These are phyloP conservation scores for Meteorus cinctellus DNA, from an alignment of 2,888 invertebrate species.

Conservation along the genomic window DNA sequence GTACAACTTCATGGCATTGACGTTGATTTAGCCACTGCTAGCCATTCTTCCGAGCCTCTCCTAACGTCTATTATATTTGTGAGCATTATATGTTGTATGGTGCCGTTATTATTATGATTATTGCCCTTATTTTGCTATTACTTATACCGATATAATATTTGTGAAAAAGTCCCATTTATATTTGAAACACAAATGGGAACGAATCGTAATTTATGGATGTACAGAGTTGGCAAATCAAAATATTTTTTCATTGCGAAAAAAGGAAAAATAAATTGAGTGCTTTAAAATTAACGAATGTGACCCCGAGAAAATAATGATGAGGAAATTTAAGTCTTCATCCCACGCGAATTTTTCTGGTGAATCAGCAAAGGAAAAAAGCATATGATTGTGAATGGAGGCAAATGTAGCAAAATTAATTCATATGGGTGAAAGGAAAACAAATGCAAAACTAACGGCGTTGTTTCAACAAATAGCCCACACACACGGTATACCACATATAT, in stretches of 20 bases:
- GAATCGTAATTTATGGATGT: too few species aligned
- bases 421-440: conserved; percentile 19
- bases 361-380: background rate
- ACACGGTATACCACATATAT: conserved; percentile 18
- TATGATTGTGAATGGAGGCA: background rate
- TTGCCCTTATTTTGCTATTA: background rate
- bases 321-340: background rate
- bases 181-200: too few species aligned
- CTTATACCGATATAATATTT: background rate
- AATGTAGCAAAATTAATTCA: conserved; percentile 6
- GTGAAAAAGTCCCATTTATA: too few species aligned
- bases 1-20: conserved; percentile 8
- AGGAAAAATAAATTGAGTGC: too few species aligned
- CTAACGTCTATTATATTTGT: background rate
- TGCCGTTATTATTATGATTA: background rate
- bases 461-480: background rate
- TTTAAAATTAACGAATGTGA: background rate
- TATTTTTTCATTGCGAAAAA: too few species aligned
- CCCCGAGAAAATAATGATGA: background rate
- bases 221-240: too few species aligned
- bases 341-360: background rate
- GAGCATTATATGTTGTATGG: background rate
- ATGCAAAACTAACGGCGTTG: background rate
- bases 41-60: background rate
- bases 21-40: conserved; percentile 11